A percentile compares a stretch with the other conserved stretches of the same genome.
phyloP scores from a whole-genome alignment of 2,888 invertebrate species.

The Listrodromus nycthemerus region DNA sequence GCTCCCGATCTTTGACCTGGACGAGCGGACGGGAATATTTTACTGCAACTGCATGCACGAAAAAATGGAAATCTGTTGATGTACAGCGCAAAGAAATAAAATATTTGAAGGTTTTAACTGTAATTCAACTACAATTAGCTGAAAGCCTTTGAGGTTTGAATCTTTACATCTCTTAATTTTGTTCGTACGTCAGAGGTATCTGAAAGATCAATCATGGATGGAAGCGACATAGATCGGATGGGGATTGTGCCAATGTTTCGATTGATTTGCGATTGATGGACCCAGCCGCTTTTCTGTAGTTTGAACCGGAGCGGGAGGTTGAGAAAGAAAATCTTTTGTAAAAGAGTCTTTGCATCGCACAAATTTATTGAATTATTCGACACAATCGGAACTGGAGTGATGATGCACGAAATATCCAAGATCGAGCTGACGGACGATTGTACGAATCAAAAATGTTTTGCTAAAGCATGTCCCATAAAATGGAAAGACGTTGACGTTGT shows the following conservation, averaged over 20 bases:
- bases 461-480: background rate
- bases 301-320: conserved; percentile 1
- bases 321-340: conserved; percentile 11
- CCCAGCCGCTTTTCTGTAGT: conserved; percentile 13
- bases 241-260: conserved; percentile 7
- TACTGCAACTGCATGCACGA: background rate
- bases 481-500: background rate
- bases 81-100: background rate
- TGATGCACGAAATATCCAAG: no score
- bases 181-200: background rate
- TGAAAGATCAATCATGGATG: background rate
- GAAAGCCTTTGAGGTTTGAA: background rate
- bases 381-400: no score
- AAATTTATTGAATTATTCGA: background rate
- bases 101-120: background rate
- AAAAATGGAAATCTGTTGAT: background rate
- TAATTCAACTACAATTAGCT: background rate
- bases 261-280: conserved; percentile 13
- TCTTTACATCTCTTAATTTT: background rate
- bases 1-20: no score
- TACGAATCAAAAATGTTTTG: background rate
- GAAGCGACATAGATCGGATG: background rate
- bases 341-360: conserved; percentile 11
- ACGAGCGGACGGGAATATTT: no score
- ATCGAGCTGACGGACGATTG: no score